Percentiles rank a stretch among this genome's conserved stretches.
Evolutionary conservation across 2,797 vertebrate genomes (phyloP).

Genomic region (Selene dorsalis): DNA sequence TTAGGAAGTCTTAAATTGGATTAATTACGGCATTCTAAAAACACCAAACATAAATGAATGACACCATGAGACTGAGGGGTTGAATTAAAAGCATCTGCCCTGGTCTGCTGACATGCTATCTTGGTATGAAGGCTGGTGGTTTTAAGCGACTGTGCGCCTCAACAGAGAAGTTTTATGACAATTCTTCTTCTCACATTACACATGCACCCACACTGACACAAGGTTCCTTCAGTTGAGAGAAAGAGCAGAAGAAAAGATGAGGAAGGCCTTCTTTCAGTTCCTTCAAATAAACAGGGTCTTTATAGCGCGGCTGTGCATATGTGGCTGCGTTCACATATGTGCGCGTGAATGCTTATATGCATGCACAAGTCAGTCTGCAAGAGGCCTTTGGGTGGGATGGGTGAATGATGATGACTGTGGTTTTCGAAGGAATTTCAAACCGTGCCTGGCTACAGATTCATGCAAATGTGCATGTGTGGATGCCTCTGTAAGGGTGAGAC

Average conservation of each 20-base stretch:
- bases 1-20: neutral
- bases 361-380: conserved; percentile 46
- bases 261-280: conserved; percentile 85
- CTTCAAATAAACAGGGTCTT: conserved; percentile 75
- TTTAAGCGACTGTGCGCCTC: neutral
- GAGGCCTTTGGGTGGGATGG: conserved; percentile 71
- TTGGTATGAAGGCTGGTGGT: neutral
- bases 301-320: conserved; percentile 32
- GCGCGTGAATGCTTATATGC: conserved; percentile 10
- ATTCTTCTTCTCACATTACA: conserved; percentile 7
- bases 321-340: neutral
- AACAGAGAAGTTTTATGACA: conserved; percentile 7
- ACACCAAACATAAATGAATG: neutral
- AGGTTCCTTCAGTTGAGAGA: conserved; percentile 35
- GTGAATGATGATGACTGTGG: conserved; percentile 72
- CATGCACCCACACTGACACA: conserved; percentile 11
- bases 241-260: conserved; percentile 66
- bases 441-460: conserved; percentile 62
- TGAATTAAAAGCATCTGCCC: conserved; percentile 15
- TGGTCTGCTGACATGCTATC: neutral
- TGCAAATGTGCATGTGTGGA: conserved; percentile 58
- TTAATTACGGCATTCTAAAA: neutral
- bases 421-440: conserved; percentile 74
- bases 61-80: neutral
- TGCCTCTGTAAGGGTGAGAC: conserved; percentile 41